Conservation (phyloP, 1,140 invertebrate species). For the Sarcophaga peregrina region DNA sequence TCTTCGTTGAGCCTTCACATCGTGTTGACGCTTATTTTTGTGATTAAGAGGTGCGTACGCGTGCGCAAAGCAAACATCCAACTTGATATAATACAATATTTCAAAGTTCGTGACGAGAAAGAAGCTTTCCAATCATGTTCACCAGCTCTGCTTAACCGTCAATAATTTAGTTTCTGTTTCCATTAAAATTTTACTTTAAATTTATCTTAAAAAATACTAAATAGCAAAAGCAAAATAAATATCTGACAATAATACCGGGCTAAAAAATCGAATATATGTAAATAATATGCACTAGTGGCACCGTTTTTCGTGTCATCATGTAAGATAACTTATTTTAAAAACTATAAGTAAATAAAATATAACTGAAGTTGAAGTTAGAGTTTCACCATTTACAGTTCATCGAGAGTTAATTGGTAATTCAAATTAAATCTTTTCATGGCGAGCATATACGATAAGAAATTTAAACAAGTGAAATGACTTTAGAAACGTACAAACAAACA, state of each 20-base stretch:
- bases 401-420: no score
- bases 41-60: slow-evolving; percentile 2
- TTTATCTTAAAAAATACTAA: background rate
- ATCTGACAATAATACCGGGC: no score
- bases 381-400: no score
- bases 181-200: background rate
- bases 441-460: no score
- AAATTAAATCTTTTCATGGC: no score
- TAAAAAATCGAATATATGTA: no score
- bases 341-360: no score
- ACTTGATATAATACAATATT: background rate
- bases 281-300: background rate
- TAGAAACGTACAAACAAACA: background rate
- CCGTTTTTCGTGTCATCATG: background rate
- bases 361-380: no score
- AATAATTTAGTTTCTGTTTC: background rate
- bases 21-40: background rate
- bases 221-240: no score
- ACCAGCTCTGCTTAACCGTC: background rate
- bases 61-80: background rate
- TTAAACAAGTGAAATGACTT: background rate
- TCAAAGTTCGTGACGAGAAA: background rate
- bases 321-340: background rate
- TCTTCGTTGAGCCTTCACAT: slow-evolving; percentile 10
- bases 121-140: slow-evolving; percentile 16